Evolutionary conservation across 2,113 vertebrate genomes (phyloP).

Genomic region (Phaetusa simplex): DNA sequence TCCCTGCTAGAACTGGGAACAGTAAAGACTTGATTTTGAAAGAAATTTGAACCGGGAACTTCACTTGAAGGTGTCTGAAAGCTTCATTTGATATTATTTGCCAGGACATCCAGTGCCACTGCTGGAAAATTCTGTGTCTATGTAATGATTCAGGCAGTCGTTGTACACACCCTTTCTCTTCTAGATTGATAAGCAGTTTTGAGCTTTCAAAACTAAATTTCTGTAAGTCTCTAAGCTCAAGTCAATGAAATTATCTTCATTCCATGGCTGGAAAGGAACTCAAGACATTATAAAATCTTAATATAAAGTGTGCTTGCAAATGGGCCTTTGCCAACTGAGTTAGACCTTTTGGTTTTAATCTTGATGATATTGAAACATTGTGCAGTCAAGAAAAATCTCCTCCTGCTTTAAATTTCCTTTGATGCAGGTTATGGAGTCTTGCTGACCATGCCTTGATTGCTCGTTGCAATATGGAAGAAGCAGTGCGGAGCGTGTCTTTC

Average conservation of each 20-base stretch:
- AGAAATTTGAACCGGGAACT: neutral
- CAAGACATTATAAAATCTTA: neutral
- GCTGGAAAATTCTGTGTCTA: neutral
- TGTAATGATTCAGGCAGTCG: neutral
- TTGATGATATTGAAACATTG: neutral
- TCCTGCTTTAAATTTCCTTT: neutral
- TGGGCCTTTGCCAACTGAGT: neutral
- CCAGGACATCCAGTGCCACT: neutral
- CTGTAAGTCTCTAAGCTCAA: neutral
- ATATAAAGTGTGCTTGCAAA: neutral
- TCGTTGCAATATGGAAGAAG: constrained; percentile 97
- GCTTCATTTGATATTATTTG: neutral
- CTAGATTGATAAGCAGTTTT: neutral
- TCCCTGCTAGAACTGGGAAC: neutral
- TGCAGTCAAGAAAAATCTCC: neutral
- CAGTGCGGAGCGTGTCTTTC: constrained; percentile 90
- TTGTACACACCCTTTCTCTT: neutral
- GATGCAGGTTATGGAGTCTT: constrained; percentile 90
- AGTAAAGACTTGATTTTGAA: neutral
- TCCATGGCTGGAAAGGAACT: neutral
- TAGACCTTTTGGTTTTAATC: neutral
- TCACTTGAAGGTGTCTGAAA: neutral
- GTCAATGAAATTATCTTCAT: neutral
- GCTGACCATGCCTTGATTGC: constrained; percentile 92
- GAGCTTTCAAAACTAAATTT: neutral